Evolutionary conservation across 2,888 invertebrate genomes (phyloP).

Genomic region (Clivina fossor): DNA sequence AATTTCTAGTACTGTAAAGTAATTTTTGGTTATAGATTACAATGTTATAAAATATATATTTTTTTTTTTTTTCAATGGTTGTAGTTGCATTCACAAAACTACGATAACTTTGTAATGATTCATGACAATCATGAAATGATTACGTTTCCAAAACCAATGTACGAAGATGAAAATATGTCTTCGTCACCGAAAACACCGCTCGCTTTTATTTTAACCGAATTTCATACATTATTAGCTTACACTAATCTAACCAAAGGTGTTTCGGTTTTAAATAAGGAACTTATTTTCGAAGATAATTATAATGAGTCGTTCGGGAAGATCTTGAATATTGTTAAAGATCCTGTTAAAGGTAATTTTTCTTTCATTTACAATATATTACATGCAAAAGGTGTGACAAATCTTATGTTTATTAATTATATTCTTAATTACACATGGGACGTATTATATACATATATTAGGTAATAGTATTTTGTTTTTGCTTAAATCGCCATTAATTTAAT

Average conservation of each 20-base stretch:
- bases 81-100: conserved; percentile 11
- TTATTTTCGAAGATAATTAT: conserved; percentile 83
- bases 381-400: too few species aligned
- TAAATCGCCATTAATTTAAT: too few species aligned
- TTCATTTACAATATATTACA: too few species aligned
- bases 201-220: conserved; percentile 83
- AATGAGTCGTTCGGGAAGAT: conserved; percentile 79
- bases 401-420: too few species aligned
- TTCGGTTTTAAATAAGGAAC: conserved; percentile 80
- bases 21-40: neutral
- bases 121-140: conserved; percentile 43
- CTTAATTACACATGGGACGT: too few species aligned
- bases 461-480: too few species aligned
- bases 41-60: neutral
- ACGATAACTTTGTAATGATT: conserved; percentile 26
- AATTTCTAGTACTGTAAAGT: too few species aligned
- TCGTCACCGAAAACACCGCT: conserved; percentile 58
- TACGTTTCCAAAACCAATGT: conserved; percentile 49
- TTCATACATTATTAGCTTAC: conserved; percentile 84
- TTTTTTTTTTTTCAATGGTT: neutral
- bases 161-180: conserved; percentile 49
- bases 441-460: too few species aligned
- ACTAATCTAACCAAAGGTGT: conserved; percentile 81
- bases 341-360: conserved; percentile 65
- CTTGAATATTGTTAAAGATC: conserved; percentile 79